Evolutionary conservation across 2,888 invertebrate genomes (phyloP).

Genomic region (Hydriomena furcata): DNA sequence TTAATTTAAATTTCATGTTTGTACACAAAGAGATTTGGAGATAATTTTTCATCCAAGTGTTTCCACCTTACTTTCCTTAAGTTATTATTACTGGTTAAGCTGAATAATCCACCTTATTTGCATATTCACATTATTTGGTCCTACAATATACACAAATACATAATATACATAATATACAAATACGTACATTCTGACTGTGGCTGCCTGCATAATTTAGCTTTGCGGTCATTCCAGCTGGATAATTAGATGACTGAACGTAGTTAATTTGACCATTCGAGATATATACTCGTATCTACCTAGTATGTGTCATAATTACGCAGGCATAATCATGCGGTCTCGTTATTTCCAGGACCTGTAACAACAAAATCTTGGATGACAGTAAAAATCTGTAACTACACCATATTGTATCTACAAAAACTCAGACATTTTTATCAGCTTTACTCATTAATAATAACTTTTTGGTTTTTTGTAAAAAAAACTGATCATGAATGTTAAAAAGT

Average conservation of each 20-base stretch:
- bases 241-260: slow-evolving; percentile 10
- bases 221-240: slow-evolving; percentile 17
- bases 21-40: too few relatives aligned
- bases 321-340: too few relatives aligned
- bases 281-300: background rate
- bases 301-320: too few relatives aligned
- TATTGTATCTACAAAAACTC: too few relatives aligned
- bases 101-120: background rate
- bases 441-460: background rate
- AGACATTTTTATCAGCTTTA: too few relatives aligned
- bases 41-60: background rate
- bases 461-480: background rate
- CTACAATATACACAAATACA: background rate
- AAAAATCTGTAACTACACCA: too few relatives aligned
- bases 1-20: too few relatives aligned
- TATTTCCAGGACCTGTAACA: too few relatives aligned
- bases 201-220: slow-evolving; percentile 16
- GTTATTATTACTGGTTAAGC: background rate
- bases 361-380: too few relatives aligned
- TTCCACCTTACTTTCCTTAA: background rate
- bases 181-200: slow-evolving; percentile 10
- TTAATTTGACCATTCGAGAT: slow-evolving; percentile 11
- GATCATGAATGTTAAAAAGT: background rate
- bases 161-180: slow-evolving; percentile 1
- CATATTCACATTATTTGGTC: background rate